Evolutionary conservation across 2,113 vertebrate genomes (phyloP), one percentile per base, ranked within the genome.

Genomic region (western clawed frog (Xenopus tropicalis)): DNA sequence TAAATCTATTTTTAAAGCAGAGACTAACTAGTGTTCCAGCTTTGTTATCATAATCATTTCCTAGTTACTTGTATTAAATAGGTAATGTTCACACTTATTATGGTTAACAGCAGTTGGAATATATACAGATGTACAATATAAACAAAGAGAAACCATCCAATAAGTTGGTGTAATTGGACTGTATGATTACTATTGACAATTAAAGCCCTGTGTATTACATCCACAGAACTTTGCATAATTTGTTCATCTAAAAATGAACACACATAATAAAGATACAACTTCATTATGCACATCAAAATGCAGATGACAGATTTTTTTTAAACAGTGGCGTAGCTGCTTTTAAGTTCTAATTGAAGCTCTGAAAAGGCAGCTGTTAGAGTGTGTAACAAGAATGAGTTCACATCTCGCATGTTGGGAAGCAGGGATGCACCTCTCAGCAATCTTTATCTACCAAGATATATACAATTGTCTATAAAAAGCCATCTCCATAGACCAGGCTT

Each of bases 281-380:
- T 71, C 62, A 63, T 71, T 54, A 63, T 37, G 29, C 29, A 51
- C 59, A 71, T 62, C 57, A 52, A 71, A 71, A 71, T 63, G 4
- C 59, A 52, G 17, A 57, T 57, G 54, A 57, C 54, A 57, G 54
- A 48, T 51, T 46, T 61, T 42, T 71, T 71, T 37, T 37, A 37
- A 61, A 71, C 61, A 48, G 58, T 51, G 22, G 57, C 17, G 23
- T 52, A 11, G 43, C 23, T 48, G 61, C 70, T 71, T 71, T 71
- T 71, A 71, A 71, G 58, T 63, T 24, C 29, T 62, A 63, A 71
- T 71, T 71, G 43, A 71, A 24, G 46, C 62, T 71, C 59, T 63
- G 42, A 71, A 59, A 44, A 54, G 62, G 51, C 70, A 71, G 70
- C 59, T 71, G 59, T 63, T 71, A 71, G 51, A 48, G 16, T 48